Evolutionary conservation across 2,888 invertebrate genomes (phyloP).

Genomic region (Polydrusus tereticollis): DNA sequence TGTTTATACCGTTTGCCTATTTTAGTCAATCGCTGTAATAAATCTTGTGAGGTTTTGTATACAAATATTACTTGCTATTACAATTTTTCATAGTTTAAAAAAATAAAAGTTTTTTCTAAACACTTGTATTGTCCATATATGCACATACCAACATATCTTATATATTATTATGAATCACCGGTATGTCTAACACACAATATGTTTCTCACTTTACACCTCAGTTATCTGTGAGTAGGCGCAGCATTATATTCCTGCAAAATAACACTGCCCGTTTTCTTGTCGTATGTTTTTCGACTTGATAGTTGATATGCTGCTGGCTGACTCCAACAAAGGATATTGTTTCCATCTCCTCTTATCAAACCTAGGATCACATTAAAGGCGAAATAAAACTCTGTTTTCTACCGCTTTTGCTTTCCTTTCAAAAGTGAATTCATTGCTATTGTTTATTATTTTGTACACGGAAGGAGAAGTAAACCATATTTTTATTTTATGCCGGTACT

Average conservation of each 20-base stretch:
- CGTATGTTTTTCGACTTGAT: constrained; percentile 3
- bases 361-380: constrained; percentile 2
- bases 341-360: constrained; percentile 15
- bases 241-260: constrained; percentile 5
- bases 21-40: too few relatives aligned
- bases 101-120: too few relatives aligned
- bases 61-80: too few relatives aligned
- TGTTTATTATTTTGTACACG: not conserved
- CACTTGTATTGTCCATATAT: too few relatives aligned
- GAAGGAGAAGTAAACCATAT: not conserved
- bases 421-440: not conserved
- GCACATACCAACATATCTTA: not conserved
- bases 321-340: constrained; percentile 30
- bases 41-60: too few relatives aligned
- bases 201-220: constrained; percentile 9
- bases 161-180: not conserved
- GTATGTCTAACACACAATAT: not conserved
- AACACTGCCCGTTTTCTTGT: constrained; percentile 11
- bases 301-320: constrained; percentile 12
- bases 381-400: constrained; percentile 5
- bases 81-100: too few relatives aligned
- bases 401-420: not conserved
- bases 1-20: too few relatives aligned
- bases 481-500: not conserved
- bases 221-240: constrained; percentile 15